Evolutionary conservation across 37 sponge, comb jelly and placozoan species (phyloP).

Genomic region (Axinella damicornis): DNA sequence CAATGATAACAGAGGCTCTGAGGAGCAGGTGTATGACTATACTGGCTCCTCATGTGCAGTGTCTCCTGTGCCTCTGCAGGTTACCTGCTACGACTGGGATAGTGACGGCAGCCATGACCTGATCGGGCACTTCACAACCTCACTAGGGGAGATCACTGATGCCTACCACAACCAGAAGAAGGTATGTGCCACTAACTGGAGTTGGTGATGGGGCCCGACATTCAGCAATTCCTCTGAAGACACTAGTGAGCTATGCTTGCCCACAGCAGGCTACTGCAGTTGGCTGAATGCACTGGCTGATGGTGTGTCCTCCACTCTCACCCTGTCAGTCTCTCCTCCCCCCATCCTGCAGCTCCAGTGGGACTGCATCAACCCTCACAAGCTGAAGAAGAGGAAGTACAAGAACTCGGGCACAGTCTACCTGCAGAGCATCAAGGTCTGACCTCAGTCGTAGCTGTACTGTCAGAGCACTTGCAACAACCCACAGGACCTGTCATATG

Average conservation of each 20-base stretch:
- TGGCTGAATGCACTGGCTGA: too few species aligned
- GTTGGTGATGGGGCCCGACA: too few species aligned
- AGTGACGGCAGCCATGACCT: slow-evolving; percentile 81
- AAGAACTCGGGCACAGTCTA: slow-evolving; percentile 79
- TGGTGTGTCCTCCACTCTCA: neutral
- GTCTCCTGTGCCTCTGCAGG: slow-evolving; percentile 24
- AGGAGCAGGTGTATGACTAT: neutral
- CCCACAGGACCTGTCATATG: too few species aligned
- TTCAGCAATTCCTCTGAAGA: too few species aligned
- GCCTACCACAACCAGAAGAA: neutral
- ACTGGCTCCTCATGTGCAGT: neutral
- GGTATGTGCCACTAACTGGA: neutral
- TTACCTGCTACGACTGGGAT: slow-evolving; percentile 88
- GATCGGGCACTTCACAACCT: slow-evolving; percentile 79
- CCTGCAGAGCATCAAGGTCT: slow-evolving; percentile 54
- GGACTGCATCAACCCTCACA: slow-evolving; percentile 70
- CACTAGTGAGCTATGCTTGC: too few species aligned
- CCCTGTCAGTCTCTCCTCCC: neutral
- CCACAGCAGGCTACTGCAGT: too few species aligned
- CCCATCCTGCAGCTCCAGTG: slow-evolving; percentile 30
- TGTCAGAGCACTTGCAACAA: too few species aligned
- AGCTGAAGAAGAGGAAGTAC: slow-evolving; percentile 74
- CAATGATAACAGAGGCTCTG: neutral
- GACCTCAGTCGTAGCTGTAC: too few species aligned
- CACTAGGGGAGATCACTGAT: slow-evolving; percentile 50